A percentile compares a stretch with the other conserved stretches of the same genome.
These are phyloP conservation scores for Antechinus flavipes DNA, from an alignment of 2,113 vertebrate genomes.

Conservation along the genomic window DNA sequence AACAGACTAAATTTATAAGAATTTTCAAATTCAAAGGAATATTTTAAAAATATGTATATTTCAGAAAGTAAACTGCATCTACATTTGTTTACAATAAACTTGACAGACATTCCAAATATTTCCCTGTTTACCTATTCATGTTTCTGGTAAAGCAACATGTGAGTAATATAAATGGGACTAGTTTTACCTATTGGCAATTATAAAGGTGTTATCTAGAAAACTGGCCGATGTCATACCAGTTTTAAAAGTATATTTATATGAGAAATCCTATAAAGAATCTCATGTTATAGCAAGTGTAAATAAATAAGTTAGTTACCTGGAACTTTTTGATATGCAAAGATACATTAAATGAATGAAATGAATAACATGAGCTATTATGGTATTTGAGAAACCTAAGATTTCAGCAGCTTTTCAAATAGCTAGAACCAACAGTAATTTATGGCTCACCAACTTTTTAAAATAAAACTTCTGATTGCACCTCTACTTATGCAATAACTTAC, in stretches of 20 bases:
- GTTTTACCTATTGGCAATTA: background rate
- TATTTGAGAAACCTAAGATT: background rate
- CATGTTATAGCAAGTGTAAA: background rate
- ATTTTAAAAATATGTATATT: background rate
- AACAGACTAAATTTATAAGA: background rate
- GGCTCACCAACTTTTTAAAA: background rate
- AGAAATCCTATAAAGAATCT: background rate
- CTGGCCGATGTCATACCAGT: background rate
- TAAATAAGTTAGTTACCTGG: background rate
- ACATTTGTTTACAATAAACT: background rate
- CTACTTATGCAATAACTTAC: background rate
- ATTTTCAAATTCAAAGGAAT: background rate
- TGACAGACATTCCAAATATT: background rate
- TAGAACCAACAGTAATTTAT: background rate
- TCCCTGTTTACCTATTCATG: background rate
- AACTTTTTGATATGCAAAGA: background rate
- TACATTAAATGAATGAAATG: background rate
- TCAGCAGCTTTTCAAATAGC: background rate
- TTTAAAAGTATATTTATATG: background rate
- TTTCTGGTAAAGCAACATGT: background rate
- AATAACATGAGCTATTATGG: background rate
- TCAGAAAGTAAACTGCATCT: background rate
- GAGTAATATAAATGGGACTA: too few species aligned
- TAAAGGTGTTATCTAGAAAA: background rate
- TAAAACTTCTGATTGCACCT: background rate